Evolutionary conservation across 2,113 vertebrate species (phyloP).

Genomic region (Nerophis ophidion): DNA sequence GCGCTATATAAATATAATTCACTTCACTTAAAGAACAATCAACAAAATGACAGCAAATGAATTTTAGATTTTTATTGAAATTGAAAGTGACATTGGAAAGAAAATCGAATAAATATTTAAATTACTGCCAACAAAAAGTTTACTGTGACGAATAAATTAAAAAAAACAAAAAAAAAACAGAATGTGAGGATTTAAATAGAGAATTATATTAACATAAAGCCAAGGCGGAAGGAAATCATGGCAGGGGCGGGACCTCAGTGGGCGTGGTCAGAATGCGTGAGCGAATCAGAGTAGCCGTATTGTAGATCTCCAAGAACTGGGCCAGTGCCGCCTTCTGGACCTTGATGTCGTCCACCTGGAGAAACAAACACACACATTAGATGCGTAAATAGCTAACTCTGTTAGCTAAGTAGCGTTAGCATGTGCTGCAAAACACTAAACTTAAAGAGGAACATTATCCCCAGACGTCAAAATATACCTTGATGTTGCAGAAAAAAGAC

Average conservation of each 20-base stretch:
- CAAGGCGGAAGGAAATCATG: not conserved
- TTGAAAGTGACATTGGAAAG: too few species aligned
- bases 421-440: too few species aligned
- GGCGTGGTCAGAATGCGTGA: not conserved
- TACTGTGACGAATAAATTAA: slow-evolving; percentile 18
- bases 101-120: not conserved
- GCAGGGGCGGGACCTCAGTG: not conserved
- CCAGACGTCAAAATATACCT: too few species aligned
- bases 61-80: too few species aligned
- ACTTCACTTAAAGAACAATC: too few species aligned
- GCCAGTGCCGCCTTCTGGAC: slow-evolving; percentile 48
- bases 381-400: not conserved
- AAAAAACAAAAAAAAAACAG: slow-evolving; percentile 16
- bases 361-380: not conserved
- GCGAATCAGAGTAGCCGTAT: slow-evolving; percentile 12
- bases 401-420: too few species aligned
- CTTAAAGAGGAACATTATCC: too few species aligned
- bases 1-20: too few species aligned
- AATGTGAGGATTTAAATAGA: not conserved
- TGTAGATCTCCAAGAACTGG: slow-evolving; percentile 28
- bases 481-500: too few species aligned
- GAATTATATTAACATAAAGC: too few species aligned
- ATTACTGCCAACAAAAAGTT: slow-evolving; percentile 13
- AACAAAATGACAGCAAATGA: too few species aligned
- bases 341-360: slow-evolving; percentile 33